phyloP scores from a whole-genome alignment of 2,797 vertebrate species.

The Tamandua tetradactyla region DNA sequence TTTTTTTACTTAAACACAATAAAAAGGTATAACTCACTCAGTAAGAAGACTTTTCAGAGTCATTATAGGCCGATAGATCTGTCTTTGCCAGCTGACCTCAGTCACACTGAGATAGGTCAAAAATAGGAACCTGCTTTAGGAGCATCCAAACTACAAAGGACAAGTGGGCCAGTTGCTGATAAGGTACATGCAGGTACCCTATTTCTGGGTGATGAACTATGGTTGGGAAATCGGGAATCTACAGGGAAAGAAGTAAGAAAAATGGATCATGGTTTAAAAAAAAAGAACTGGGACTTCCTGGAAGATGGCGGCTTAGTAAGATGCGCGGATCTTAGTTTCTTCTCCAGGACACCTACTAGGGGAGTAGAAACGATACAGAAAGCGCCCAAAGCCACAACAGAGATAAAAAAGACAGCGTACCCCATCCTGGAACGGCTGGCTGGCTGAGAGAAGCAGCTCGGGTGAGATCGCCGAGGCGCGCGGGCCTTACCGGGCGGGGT shows the following conservation, averaged over 20 bases:
- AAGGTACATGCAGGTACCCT: neutral
- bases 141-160: neutral
- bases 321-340: too few relatives aligned
- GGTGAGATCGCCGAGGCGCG: too few relatives aligned
- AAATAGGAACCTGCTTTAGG: neutral
- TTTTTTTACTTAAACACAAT: too few relatives aligned
- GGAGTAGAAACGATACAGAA: too few relatives aligned
- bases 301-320: too few relatives aligned
- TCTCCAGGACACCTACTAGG: too few relatives aligned
- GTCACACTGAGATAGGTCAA: neutral
- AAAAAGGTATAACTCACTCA: neutral
- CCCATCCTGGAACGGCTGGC: too few relatives aligned
- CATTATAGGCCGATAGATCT: neutral
- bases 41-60: neutral
- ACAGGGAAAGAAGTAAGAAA: neutral
- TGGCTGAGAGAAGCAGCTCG: too few relatives aligned
- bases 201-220: neutral
- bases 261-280: neutral
- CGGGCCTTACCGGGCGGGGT: too few relatives aligned
- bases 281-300: too few relatives aligned
- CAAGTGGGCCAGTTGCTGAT: neutral
- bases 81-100: neutral
- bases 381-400: too few relatives aligned
- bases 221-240: neutral
- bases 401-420: too few relatives aligned